A percentile compares a stretch with the other conserved stretches of the same genome.
Conservation (phyloP, 2,888 invertebrate species). For the Osmoderma eremita region DNA sequence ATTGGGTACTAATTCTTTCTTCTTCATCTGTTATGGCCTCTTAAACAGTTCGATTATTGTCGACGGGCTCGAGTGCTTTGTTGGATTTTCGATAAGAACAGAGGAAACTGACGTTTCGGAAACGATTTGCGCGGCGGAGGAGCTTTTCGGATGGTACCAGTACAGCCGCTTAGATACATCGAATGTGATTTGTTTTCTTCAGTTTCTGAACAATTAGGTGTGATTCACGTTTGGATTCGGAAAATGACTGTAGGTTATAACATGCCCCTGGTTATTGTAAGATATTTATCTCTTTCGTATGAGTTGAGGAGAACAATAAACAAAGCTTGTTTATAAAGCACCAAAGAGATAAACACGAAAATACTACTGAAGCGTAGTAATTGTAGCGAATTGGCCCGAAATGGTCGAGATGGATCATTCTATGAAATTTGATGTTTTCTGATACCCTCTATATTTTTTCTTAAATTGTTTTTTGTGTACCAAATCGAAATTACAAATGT, state of each 20-base stretch:
- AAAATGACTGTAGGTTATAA: background rate
- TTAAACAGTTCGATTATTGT: conserved; percentile 42
- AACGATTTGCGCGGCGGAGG: conserved; percentile 29
- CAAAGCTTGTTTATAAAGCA: too few relatives aligned
- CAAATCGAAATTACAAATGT: too few relatives aligned
- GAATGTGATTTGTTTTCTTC: conserved; percentile 22
- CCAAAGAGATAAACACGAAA: too few relatives aligned
- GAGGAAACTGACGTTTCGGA: conserved; percentile 16
- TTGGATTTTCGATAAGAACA: conserved; percentile 35
- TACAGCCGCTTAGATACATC: conserved; percentile 9
- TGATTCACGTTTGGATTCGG: background rate
- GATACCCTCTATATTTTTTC: too few relatives aligned
- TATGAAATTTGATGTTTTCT: too few relatives aligned
- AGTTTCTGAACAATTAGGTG: conserved; percentile 5
- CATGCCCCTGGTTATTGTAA: background rate
- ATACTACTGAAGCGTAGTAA: too few relatives aligned
- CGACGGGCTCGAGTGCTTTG: conserved; percentile 38
- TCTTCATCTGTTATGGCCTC: conserved; percentile 29
- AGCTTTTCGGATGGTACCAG: background rate
- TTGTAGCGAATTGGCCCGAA: too few relatives aligned
- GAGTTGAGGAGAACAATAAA: too few relatives aligned
- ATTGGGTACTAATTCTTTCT: conserved; percentile 48
- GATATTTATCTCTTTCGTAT: too few relatives aligned
- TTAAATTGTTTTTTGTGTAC: too few relatives aligned
- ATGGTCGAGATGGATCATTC: too few relatives aligned